Evolutionary conservation across 2,113 vertebrate species (phyloP), one percentile per base, ranked within the genome.

Genomic region (Cisticola juncidis): DNA sequence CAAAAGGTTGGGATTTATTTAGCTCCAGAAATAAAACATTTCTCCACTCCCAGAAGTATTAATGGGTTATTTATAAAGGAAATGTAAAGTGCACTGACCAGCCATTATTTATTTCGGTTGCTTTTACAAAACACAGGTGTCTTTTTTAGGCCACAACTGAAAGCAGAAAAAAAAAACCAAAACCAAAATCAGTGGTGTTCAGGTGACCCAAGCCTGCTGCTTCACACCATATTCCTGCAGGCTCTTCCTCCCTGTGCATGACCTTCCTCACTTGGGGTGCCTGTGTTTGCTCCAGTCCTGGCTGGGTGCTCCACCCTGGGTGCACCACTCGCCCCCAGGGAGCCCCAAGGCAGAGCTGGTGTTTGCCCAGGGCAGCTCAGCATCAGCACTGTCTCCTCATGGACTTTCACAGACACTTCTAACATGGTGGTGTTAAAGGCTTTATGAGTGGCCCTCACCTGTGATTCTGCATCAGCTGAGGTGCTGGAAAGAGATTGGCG

Each of bases 301-400:
- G 19, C n/a, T 0, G 10, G 61, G 20, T 64, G 84, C 66, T 56
- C 1, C 1, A n/a, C 24, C 44, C 57, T 0, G 0, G 48, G 19
- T 51, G 35, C 51, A 48, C 1, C 3, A 0, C 48, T 58, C 0
- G 0, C 40, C 16, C 60, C 1, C 2, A 6, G 33, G 19, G 35
- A 69, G 6, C 50, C 31, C 40, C 3, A 0, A 0, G 9, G 38
- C 45, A 26, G 0, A 0, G 56, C 1, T 2, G 4, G 33, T 1
- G 3, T 70, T 58, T 79, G 53, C 66, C 40, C 3, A 1, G 79
- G 50, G 66, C 79, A 48, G 33, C 20, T 68, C 71, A 64, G 40
- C 5, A 4, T n/a, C 58, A 60, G 12, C 45, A 40, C 17, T 7
- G 26, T 57, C 44, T 76, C 58, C 28, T 33, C 22, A 2, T 1